phyloP scores from a whole-genome alignment of 2,797 vertebrate genomes.

The Lacerta bilineata region DNA sequence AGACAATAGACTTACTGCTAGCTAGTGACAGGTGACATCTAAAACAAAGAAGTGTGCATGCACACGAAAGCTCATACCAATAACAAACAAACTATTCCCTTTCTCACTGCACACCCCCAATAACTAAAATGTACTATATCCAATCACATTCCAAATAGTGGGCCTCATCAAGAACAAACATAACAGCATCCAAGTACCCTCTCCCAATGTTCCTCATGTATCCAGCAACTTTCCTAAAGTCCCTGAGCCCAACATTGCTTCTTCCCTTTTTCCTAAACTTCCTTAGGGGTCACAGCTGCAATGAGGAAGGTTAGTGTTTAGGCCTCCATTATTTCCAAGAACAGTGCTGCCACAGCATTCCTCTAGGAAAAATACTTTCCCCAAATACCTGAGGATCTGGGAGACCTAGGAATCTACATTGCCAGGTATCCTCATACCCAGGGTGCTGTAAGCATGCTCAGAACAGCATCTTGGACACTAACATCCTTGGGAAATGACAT shows the following conservation, averaged over 20 bases:
- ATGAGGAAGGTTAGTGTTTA: not conserved
- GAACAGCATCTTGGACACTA: not conserved
- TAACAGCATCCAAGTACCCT: not conserved
- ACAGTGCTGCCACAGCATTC: not conserved
- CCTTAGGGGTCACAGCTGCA: not conserved
- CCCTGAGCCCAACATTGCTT: not conserved
- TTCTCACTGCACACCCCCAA: not conserved
- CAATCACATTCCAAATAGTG: not conserved
- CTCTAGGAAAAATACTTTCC: not conserved
- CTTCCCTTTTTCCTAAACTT: not conserved
- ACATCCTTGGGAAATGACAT: not conserved
- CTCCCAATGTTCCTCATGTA: too few relatives aligned
- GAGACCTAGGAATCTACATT: not conserved
- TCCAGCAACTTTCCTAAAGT: not conserved
- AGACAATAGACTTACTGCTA: not conserved
- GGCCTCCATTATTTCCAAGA: not conserved
- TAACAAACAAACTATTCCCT: not conserved
- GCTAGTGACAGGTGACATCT: not conserved
- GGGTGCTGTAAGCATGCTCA: not conserved
- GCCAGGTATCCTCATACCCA: not conserved
- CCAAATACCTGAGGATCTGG: not conserved
- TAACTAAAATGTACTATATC: not conserved
- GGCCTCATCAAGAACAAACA: not conserved
- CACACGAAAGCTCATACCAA: too few relatives aligned
- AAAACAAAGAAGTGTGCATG: not conserved